Conservation (phyloP, 2,113 vertebrate species). For the Vulpes ferrilata region DNA sequence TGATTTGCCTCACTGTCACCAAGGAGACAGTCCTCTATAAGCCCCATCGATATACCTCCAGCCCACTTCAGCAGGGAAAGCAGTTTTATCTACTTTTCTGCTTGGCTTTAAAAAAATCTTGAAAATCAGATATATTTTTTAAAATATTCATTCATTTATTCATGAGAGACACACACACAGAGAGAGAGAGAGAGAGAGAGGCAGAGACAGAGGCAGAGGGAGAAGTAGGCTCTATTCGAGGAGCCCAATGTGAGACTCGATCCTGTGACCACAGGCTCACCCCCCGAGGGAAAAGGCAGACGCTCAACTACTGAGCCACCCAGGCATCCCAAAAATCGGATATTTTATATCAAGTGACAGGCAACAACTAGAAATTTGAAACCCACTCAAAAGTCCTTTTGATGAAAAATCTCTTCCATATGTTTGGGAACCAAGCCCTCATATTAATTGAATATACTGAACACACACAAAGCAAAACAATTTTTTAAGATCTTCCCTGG, state of each 20-base stretch:
- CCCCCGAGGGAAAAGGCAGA: too few species aligned
- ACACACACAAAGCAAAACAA: conserved; percentile 51
- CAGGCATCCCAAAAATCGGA: conserved; percentile 43
- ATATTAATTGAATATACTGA: conserved; percentile 60
- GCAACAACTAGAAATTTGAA: conserved; percentile 72
- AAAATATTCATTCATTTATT: too few species aligned
- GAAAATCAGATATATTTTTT: conserved; percentile 44
- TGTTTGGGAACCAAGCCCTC: conserved; percentile 66
- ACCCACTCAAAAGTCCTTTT: conserved; percentile 49
- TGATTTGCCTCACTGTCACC: neutral
- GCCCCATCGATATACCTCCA: neutral
- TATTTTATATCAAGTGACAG: conserved; percentile 68
- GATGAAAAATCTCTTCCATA: conserved; percentile 74
- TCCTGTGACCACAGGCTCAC: too few species aligned
- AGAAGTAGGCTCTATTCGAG: too few species aligned
- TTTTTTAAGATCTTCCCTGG: conserved; percentile 53
- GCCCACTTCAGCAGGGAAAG: neutral
- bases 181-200: too few species aligned
- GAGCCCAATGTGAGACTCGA: too few species aligned
- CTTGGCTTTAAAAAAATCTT: conserved; percentile 60
- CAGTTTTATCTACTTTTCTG: conserved; percentile 17
- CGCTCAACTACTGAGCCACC: too few species aligned
- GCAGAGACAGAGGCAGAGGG: too few species aligned
- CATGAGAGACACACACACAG: too few species aligned
- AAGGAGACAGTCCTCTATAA: neutral